Percentiles rank a stretch among this genome's conserved stretches.
phyloP scores from a whole-genome alignment of 2,888 invertebrate genomes.

The Acanthopleura granulata region DNA sequence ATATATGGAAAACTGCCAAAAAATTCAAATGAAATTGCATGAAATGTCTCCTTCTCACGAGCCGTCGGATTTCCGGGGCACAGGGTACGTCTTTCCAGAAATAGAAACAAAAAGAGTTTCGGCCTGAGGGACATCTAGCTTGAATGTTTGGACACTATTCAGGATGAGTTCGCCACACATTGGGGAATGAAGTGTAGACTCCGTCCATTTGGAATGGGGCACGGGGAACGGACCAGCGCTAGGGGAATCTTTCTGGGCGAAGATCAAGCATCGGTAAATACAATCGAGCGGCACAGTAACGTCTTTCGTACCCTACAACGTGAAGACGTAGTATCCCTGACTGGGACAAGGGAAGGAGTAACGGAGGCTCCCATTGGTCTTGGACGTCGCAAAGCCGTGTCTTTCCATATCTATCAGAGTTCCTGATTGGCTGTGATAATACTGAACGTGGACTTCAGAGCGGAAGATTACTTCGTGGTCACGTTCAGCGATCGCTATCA shows the following conservation, averaged over 20 bases:
- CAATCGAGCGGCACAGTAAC: conserved; percentile 45
- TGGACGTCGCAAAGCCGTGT: conserved; percentile 55
- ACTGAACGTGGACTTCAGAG: conserved; percentile 48
- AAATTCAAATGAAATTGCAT: no score
- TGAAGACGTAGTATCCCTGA: conserved; percentile 63
- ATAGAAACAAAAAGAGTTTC: conserved; percentile 61
- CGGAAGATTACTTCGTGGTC: conserved; percentile 55
- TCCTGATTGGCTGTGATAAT: conserved; percentile 52
- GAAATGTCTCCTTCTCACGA: conserved; percentile 57
- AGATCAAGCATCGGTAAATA: conserved; percentile 62
- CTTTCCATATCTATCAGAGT: conserved; percentile 33
- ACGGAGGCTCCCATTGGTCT: conserved; percentile 54
- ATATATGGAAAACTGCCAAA: no score
- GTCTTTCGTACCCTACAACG: conserved; percentile 49
- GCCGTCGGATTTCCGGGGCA: conserved; percentile 49
- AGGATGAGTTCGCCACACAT: conserved; percentile 55
- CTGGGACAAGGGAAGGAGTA: conserved; percentile 62
- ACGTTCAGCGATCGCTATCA: conserved; percentile 51
- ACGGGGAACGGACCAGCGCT: conserved; percentile 57
- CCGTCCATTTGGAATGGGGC: conserved; percentile 60
- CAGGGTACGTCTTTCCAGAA: conserved; percentile 62
- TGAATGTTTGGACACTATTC: conserved; percentile 55
- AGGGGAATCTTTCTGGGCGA: conserved; percentile 56
- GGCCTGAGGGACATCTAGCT: conserved; percentile 60
- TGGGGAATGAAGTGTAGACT: conserved; percentile 60